Base-by-base conservation (phyloP, 2,888 invertebrate genomes). In the Hyles lineata region DNA sequence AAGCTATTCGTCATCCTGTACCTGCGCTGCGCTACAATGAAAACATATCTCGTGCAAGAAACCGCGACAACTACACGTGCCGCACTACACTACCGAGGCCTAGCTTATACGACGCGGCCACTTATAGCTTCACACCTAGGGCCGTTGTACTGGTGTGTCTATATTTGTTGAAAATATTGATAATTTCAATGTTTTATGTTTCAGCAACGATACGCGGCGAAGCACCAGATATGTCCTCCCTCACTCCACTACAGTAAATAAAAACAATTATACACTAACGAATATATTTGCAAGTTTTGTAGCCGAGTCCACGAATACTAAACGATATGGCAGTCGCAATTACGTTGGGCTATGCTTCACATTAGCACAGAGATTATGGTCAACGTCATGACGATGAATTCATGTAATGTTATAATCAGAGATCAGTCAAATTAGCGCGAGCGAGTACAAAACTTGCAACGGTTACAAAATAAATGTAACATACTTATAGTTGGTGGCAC, bases 121-220 rank as follows among this genome's bases (percentile, higher is more conserved):
- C 43, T 43, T 11, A 43, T 43, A 15, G 43, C 43, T 43, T 15
- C 87, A 87, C 86, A 87, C 86, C 70, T 80, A 80, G 84, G 79
- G 82, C 84, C 82, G 82, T 84, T 82, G 82, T 83, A 81, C 80
- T 83, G 84, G 11, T 43, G 43, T 43, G 43, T 43, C 2, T 11
- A 43, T n/a, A n/a, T n/a, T 43, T 11, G 43, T 2, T 2, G 43
- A 43, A 43, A 2, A 11, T 43, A 43, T 43, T 43, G 15, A 1
- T 11, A 43, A 15, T 43, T 43, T 43, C 43, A 43, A n/a, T n/a
- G n/a, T n/a, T n/a, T n/a, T n/a, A n/a, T n/a, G n/a, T n/a, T n/a
- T n/a, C n/a, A n/a, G n/a, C n/a, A n/a, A n/a, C n/a, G n/a, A n/a
- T n/a, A n/a, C n/a, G 15, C 43, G 43, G 43, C 43, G 43, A 15